Conservation (phyloP, 2,113 vertebrate species). For the Gasterosteus nipponicus region DNA sequence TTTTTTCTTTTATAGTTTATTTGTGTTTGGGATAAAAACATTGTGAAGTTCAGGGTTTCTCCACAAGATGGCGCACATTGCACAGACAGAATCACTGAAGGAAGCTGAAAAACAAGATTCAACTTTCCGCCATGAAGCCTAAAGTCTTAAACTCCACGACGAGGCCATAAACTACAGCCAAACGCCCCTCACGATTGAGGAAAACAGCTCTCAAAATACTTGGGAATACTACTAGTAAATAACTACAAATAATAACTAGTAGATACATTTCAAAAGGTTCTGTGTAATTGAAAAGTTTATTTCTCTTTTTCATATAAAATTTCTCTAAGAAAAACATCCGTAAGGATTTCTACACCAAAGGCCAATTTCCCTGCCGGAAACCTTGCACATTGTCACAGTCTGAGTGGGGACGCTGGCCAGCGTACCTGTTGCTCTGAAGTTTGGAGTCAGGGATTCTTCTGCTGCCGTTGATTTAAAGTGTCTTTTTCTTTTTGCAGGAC, state of each 20-base stretch:
- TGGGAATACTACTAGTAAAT: neutral
- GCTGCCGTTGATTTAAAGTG: neutral
- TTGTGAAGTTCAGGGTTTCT: neutral
- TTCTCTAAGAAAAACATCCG: neutral
- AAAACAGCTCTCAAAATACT: neutral
- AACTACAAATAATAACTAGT: neutral
- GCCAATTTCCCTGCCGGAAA: neutral
- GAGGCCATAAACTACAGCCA: neutral
- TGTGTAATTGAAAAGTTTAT: neutral
- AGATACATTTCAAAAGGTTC: neutral
- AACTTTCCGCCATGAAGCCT: neutral
- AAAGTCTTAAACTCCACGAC: neutral
- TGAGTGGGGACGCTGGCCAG: neutral
- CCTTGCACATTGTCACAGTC: neutral
- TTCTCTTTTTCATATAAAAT: too few relatives aligned
- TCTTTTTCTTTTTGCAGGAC: slow-evolving; percentile 82
- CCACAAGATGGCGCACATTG: slow-evolving; percentile 59
- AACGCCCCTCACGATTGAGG: neutral
- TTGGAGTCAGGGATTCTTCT: slow-evolving; percentile 3
- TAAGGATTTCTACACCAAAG: neutral
- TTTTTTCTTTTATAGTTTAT: neutral
- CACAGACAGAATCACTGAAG: neutral
- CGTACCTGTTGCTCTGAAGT: neutral
- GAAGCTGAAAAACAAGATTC: neutral
- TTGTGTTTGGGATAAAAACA: slow-evolving; percentile 48